Percentiles rank a stretch among this genome's conserved stretches.
Evolutionary conservation across 2,113 vertebrate genomes (phyloP).

Genomic region (Acanthisitta chloris): DNA sequence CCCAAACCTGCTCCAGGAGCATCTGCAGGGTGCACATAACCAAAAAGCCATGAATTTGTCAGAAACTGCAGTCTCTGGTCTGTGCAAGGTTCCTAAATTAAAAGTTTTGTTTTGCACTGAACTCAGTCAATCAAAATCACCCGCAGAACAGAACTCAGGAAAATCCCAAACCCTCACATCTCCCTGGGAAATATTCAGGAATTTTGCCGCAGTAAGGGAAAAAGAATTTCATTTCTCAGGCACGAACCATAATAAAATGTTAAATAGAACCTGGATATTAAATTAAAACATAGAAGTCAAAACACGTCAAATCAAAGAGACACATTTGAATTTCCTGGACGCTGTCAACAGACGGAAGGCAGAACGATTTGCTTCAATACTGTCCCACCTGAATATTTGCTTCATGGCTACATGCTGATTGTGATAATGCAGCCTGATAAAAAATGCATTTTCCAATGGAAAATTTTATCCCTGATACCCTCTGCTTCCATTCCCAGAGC

Average conservation of each 20-base stretch:
- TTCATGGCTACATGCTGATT: not conserved
- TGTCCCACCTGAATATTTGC: not conserved
- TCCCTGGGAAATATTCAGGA: not conserved
- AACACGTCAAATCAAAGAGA: constrained; percentile 15
- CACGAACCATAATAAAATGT: not conserved
- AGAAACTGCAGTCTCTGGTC: not conserved
- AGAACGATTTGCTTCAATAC: not conserved
- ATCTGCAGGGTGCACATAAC: not conserved
- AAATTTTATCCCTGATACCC: not conserved
- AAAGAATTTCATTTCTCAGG: constrained; percentile 11
- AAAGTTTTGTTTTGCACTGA: not conserved
- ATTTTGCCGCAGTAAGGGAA: not conserved
- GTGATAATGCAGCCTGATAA: not conserved
- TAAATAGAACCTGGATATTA: constrained; percentile 37
- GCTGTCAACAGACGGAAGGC: not conserved
- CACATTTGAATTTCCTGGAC: constrained; percentile 27
- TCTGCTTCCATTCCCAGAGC: not conserved
- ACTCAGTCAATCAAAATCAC: not conserved
- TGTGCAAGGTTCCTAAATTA: not conserved
- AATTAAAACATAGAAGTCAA: constrained; percentile 45
- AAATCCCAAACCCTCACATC: not conserved
- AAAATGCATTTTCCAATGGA: not conserved
- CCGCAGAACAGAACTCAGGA: not conserved
- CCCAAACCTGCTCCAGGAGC: not conserved
- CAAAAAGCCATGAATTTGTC: not conserved